Evolutionary conservation across 2,113 vertebrate genomes (phyloP), one percentile per base, ranked within the genome.

Genomic region (Dascyllus trimaculatus): DNA sequence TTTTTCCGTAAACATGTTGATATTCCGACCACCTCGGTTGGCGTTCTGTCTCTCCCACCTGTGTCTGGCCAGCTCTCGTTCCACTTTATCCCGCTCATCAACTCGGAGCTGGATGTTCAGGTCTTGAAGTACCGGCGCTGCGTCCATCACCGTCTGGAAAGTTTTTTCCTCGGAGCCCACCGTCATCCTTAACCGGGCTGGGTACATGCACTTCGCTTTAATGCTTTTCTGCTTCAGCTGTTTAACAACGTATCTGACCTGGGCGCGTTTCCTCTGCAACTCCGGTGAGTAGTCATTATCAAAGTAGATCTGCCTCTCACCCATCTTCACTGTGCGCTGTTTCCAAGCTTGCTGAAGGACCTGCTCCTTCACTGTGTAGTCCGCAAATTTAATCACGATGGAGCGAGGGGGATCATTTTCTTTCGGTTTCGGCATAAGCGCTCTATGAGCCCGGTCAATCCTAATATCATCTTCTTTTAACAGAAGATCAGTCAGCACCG

Each of bases 211-310:
- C 43, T 48, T 63, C 8, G 22, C 61, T 46, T 63, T 63, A 25
- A 63, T 6, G 10, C 56, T 70, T 46, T 70, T 70, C 52, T 45
- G 10, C 43, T 45, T 45, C 43, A 57, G 26, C 35, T 56, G 66
- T 56, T 69, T 69, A 1, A 70, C 38, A 70, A 57, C 53, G 43
- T 45, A 15, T 45, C 43, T 70, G 67, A 57, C 67, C 24, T 29
- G 35, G 19, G 67, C 3, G 18, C 53, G 38, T 57, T 69, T 69
- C 22, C 52, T 69, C 66, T 69, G 52, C 22, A 69, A 21, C 52
- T 69, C 66, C 1, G 52, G 52, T 7, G 66, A 69, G 38, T 69
- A 56, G 17, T 69, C 65, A 18, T 54, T 40, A 68, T 54, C 65
- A 54, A 68, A 54, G 51, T 43, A 68, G 21, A 68, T 68, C 65